Percentiles rank a stretch among this genome's conserved stretches.
Conservation (phyloP, 2,113 vertebrate species). For the Empidonax traillii region DNA sequence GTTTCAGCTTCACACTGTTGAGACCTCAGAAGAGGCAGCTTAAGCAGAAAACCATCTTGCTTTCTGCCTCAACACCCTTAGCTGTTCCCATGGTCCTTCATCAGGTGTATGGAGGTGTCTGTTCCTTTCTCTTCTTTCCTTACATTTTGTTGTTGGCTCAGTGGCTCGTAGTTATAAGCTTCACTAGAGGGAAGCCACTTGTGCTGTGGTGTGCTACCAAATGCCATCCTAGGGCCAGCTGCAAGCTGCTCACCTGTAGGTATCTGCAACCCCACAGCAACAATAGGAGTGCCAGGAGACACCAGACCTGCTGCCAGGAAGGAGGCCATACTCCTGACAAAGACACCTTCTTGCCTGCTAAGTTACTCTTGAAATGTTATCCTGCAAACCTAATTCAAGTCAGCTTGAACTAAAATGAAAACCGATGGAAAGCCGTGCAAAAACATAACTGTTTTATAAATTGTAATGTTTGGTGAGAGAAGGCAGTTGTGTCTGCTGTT, state of each 20-base stretch:
- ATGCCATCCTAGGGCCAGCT: background rate
- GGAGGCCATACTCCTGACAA: fast-evolving
- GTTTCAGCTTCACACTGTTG: background rate
- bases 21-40: background rate
- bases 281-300: background rate
- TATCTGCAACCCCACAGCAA: background rate
- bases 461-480: background rate
- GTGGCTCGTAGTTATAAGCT: fast-evolving
- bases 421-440: background rate
- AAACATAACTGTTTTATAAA: background rate
- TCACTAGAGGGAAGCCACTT: background rate
- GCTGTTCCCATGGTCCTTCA: background rate
- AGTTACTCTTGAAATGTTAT: background rate
- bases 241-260: background rate
- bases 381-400: background rate
- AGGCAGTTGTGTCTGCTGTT: background rate
- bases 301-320: background rate
- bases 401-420: background rate
- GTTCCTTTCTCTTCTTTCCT: background rate
- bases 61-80: background rate
- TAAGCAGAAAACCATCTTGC: background rate
- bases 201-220: background rate
- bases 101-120: background rate
- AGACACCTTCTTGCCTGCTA: background rate
- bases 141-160: background rate